Evolutionary conservation across 2,797 vertebrate genomes (phyloP).

Genomic region (Sternotherus odoratus): DNA sequence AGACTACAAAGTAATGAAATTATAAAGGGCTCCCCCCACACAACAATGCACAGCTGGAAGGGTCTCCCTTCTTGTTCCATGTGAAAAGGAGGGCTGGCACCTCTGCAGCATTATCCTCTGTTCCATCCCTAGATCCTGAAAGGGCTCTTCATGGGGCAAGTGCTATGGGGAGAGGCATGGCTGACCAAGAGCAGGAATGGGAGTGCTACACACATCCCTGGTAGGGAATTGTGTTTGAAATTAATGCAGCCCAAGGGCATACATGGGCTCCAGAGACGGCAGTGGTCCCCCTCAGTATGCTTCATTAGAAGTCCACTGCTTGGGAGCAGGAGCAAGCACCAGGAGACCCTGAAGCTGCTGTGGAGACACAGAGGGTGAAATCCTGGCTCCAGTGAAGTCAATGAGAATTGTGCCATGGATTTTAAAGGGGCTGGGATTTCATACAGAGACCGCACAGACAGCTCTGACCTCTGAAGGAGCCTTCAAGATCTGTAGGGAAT

Average conservation of each 20-base stretch:
- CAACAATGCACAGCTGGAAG: neutral
- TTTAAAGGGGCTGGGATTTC: neutral
- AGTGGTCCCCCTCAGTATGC: neutral
- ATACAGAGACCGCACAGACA: neutral
- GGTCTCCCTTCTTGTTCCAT: neutral
- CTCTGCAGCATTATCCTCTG: neutral
- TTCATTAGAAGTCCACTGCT: neutral
- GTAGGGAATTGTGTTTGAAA: neutral
- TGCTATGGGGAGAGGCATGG: neutral
- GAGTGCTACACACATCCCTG: neutral
- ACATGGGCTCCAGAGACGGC: accelerated
- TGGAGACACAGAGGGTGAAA: neutral
- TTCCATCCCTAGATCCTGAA: neutral
- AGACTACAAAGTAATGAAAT: neutral
- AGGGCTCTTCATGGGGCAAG: neutral
- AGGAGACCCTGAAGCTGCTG: neutral
- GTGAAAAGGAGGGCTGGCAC: neutral
- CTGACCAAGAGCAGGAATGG: neutral
- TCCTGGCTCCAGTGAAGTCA: neutral
- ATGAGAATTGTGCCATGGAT: neutral
- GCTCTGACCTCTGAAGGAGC: neutral
- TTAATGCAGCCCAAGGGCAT: neutral
- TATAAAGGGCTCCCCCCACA: neutral
- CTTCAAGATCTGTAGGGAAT: neutral
- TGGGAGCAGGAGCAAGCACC: neutral